Evolutionary conservation across 2,888 invertebrate species (phyloP), one percentile per base, ranked within the genome.

Genomic region (Erynnis tages): DNA sequence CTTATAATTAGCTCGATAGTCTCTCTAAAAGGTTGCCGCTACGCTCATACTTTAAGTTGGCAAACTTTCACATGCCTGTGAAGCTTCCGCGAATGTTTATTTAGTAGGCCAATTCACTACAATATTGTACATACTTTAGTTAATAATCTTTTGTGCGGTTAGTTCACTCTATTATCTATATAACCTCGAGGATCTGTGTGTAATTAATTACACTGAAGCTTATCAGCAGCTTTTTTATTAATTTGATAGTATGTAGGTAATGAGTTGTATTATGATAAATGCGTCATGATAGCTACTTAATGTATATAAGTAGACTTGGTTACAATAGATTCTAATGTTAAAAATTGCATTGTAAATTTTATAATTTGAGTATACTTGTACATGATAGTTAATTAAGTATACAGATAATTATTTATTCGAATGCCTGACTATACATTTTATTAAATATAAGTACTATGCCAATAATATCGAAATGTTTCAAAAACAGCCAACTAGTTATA

Each of bases 91-190:
- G 63, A 59, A 45, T 34, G 25, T 34, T 45, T 44, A 44, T 44
- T 44, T 44, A 69, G 69, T 70, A 49, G 54, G 54, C 59, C 58
- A 53, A 52, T 52, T 53, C 44, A 50, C 52, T 59, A 57, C 53
- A 66, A 66, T 72, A 62, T 60, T 59, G 55, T 60, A 60, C 72
- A 74, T 76, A 76, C 70, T 73, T 78, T 43, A 43, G 30, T 19
- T 43, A 43, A 43, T 44, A 23, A 44, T 44, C 19, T 44, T 30
- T n/a, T 11, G 30, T 21, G 19, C 8, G 21, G 19, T 43, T 43
- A 43, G 32, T 21, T 14, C n/a, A 44, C 44, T 41, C 8, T 34
- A 41, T 49, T 41, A 49, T 16, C 14, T 14, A 49, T 16, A 21
- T 14, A 48, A 32, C 32, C 32, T 14, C 41, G 25, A 41, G 32